These are phyloP conservation scores for Argynnis bischoffii DNA, from an alignment of 2,888 invertebrate genomes.

Conservation along the genomic window DNA sequence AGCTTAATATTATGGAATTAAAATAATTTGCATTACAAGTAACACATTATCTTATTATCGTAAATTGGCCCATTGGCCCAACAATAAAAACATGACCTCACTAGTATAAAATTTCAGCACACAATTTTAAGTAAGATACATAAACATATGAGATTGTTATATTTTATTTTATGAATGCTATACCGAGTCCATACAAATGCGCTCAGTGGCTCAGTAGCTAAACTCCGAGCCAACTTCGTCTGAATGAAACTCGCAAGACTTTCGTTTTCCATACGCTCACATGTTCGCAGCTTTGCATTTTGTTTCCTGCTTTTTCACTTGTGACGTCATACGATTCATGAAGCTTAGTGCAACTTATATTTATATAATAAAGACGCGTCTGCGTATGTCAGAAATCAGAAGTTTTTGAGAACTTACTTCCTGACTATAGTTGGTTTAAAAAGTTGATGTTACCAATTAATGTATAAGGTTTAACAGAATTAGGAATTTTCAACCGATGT, in stretches of 20 bases:
- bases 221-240: constrained; percentile 70
- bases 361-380: constrained; percentile 16
- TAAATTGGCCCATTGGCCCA: no score
- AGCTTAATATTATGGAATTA: no score
- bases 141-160: background rate
- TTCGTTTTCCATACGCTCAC: constrained; percentile 82
- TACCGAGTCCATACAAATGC: constrained; percentile 38
- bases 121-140: background rate
- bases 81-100: background rate
- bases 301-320: constrained; percentile 76
- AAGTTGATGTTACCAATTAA: no score
- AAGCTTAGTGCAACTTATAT: constrained; percentile 27
- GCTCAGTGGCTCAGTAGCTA: constrained; percentile 21
- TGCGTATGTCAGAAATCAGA: background rate
- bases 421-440: no score
- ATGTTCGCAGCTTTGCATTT: constrained; percentile 76
- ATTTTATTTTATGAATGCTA: constrained; percentile 7
- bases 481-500: no score
- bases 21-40: no score
- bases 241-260: constrained; percentile 80
- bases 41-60: no score
- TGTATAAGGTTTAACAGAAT: no score
- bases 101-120: background rate
- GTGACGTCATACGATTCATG: constrained; percentile 72
- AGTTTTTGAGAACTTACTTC: no score